Conservation (phyloP, 2,797 vertebrate species). For the Characodon lateralis region DNA sequence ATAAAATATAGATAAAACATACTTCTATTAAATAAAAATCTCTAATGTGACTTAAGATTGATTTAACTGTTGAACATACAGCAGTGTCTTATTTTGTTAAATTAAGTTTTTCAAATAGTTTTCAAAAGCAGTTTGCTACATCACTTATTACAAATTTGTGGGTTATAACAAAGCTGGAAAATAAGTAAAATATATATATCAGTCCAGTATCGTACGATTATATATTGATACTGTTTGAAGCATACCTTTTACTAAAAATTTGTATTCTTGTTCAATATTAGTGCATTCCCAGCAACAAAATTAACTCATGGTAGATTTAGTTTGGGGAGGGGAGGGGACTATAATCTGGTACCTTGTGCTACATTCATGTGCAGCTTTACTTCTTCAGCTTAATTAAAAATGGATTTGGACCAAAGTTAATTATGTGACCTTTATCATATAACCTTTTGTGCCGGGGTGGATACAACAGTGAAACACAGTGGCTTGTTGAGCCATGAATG, state of each 20-base stretch:
- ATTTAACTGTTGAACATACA: no score
- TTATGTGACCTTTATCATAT: conserved; percentile 16
- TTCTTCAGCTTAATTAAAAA: conserved; percentile 10
- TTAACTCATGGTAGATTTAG: not conserved
- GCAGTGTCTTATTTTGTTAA: no score
- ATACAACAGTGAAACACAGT: conserved; percentile 1
- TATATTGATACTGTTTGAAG: no score
- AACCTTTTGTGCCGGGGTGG: not conserved
- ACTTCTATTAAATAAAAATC: no score
- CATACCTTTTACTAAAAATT: not conserved
- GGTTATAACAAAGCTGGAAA: not conserved
- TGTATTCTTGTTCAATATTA: conserved; percentile 1
- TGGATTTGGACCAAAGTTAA: conserved; percentile 2
- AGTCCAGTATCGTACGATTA: not conserved
- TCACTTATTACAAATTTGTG: not conserved
- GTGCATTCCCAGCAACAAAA: conserved; percentile 1
- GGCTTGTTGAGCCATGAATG: not conserved
- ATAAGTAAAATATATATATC: not conserved
- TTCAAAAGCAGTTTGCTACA: not conserved
- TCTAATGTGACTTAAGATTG: no score
- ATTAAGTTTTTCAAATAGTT: not conserved
- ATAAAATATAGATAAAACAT: no score
- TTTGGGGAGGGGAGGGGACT: not conserved
- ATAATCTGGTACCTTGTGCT: not conserved
- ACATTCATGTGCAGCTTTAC: not conserved